Conservation (phyloP, 92 coral and sea anemone genomes). For the Porites rus region DNA sequence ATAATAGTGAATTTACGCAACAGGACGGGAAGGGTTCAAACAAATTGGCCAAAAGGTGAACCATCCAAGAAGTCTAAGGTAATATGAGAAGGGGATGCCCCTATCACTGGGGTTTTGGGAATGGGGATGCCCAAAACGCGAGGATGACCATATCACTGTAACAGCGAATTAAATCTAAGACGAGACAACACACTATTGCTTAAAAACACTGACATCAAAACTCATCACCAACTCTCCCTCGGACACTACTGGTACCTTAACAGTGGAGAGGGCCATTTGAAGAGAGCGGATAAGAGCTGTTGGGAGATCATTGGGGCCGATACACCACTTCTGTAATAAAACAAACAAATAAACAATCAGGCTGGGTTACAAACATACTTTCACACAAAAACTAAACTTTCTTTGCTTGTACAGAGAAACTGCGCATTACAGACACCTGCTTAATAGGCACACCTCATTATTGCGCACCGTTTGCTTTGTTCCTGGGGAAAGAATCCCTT, state of each 20-base stretch:
- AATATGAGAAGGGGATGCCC: too few relatives aligned
- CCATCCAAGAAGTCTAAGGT: too few relatives aligned
- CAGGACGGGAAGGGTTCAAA: too few relatives aligned
- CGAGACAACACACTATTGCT: background rate
- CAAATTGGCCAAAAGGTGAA: too few relatives aligned
- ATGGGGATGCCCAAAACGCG: too few relatives aligned
- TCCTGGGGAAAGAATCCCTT: too few relatives aligned
- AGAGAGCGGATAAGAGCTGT: constrained; percentile 87
- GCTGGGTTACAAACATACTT: background rate
- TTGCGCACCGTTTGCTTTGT: too few relatives aligned
- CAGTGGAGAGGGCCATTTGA: constrained; percentile 86
- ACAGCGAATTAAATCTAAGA: background rate
- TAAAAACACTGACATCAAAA: constrained; percentile 71
- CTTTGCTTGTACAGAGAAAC: background rate
- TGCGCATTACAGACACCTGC: too few relatives aligned
- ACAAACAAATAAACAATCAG: background rate
- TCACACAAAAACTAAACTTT: background rate
- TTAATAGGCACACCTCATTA: too few relatives aligned
- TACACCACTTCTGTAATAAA: constrained; percentile 84
- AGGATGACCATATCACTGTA: too few relatives aligned
- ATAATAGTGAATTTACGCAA: too few relatives aligned
- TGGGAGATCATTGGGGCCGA: constrained; percentile 91
- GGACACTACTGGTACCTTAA: constrained; percentile 75
- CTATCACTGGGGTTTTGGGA: too few relatives aligned
- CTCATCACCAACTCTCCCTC: constrained; percentile 79